These are phyloP conservation scores for Clarias gariepinus DNA, from an alignment of 2,113 vertebrate genomes.

Conservation along the genomic window DNA sequence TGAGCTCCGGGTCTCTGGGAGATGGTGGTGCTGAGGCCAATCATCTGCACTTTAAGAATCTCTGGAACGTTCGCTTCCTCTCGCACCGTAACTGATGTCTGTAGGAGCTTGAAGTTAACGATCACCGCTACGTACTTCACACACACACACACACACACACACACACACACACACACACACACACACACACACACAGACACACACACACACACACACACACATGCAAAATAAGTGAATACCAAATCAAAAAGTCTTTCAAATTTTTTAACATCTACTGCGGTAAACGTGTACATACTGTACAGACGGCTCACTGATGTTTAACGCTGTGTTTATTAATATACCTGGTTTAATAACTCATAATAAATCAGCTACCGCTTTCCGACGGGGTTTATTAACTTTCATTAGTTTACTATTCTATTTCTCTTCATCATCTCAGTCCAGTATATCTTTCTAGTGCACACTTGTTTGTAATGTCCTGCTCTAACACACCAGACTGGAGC, in stretches of 20 bases:
- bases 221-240: neutral
- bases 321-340: neutral
- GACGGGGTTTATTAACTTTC: neutral
- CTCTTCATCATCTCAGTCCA: neutral
- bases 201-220: too few species aligned
- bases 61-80: constrained; percentile 83
- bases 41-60: constrained; percentile 90
- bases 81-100: constrained; percentile 86
- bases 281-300: too few species aligned
- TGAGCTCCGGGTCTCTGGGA: constrained; percentile 93
- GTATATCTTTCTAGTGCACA: neutral
- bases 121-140: constrained; percentile 87
- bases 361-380: neutral
- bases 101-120: constrained; percentile 84
- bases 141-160: constrained; percentile 31
- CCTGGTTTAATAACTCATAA: neutral
- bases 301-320: neutral
- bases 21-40: constrained; percentile 85
- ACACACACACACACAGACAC: constrained; percentile 23
- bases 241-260: neutral
- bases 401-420: neutral
- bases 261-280: neutral
- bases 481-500: neutral
- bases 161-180: constrained; percentile 4
- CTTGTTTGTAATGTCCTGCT: neutral